These are phyloP conservation scores for Spisula solida DNA, from an alignment of 2,888 invertebrate species.

Conservation along the genomic window DNA sequence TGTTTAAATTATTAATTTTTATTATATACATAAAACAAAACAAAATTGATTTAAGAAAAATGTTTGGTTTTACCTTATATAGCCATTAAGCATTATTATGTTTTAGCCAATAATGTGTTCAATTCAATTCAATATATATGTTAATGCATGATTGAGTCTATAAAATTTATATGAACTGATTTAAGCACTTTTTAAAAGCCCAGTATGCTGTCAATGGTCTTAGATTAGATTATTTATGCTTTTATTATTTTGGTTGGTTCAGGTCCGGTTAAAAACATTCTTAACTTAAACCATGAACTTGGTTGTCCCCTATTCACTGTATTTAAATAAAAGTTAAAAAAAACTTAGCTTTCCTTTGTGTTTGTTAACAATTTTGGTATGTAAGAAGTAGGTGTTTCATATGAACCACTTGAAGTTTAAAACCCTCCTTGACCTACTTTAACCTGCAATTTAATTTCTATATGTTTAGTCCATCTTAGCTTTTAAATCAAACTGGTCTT, in stretches of 20 bases:
- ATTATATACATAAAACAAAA: neutral
- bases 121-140: neutral
- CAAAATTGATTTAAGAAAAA: no score
- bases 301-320: neutral
- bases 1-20: constrained; percentile 9
- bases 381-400: neutral
- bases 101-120: neutral
- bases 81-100: neutral
- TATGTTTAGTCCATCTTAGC: no score
- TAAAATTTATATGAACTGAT: neutral
- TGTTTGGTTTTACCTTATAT: no score
- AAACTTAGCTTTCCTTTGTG: neutral
- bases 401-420: neutral
- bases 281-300: neutral
- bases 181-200: no score
- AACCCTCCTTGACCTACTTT: neutral
- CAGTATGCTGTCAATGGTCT: no score
- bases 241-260: no score
- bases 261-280: no score
- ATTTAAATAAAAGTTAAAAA: neutral
- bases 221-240: no score
- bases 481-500: no score
- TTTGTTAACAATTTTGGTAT: neutral
- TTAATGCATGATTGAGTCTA: neutral
- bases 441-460: no score